Percentiles rank a stretch among this genome's conserved stretches.
Conservation (phyloP, 2,113 vertebrate genomes). For the Gymnobelideus leadbeateri region DNA sequence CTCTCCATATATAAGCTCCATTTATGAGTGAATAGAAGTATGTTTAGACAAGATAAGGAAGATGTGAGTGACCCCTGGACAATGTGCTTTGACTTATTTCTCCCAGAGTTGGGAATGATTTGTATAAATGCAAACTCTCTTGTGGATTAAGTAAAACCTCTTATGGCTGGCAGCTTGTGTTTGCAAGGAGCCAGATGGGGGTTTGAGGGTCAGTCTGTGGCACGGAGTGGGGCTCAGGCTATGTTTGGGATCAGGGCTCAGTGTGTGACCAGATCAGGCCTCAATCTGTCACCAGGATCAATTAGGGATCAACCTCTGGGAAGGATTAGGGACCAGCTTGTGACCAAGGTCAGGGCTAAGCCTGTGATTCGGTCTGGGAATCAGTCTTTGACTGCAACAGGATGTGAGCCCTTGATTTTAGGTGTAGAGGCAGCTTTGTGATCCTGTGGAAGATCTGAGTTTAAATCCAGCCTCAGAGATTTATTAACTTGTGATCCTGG, state of each 20-base stretch:
- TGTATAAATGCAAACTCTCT: fast-evolving
- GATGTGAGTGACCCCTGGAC: neutral
- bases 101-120: neutral
- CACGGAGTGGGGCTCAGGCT: too few relatives aligned
- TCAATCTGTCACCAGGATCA: fast-evolving
- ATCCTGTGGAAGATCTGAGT: neutral
- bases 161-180: neutral
- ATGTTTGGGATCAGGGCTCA: neutral
- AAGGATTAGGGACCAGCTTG: neutral
- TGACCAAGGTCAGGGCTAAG: neutral
- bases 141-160: neutral
- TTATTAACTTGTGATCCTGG: neutral
- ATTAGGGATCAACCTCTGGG: neutral
- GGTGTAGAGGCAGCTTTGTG: neutral
- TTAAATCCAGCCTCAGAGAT: neutral
- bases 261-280: neutral
- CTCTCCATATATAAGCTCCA: neutral
- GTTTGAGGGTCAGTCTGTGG: neutral
- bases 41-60: neutral
- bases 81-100: neutral
- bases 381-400: neutral
- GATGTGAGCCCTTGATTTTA: neutral
- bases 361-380: neutral
- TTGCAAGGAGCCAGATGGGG: neutral
- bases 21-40: fast-evolving